Base-by-base conservation (phyloP, 2,113 vertebrate genomes). In the Pyxicephalus adspersus region DNA sequence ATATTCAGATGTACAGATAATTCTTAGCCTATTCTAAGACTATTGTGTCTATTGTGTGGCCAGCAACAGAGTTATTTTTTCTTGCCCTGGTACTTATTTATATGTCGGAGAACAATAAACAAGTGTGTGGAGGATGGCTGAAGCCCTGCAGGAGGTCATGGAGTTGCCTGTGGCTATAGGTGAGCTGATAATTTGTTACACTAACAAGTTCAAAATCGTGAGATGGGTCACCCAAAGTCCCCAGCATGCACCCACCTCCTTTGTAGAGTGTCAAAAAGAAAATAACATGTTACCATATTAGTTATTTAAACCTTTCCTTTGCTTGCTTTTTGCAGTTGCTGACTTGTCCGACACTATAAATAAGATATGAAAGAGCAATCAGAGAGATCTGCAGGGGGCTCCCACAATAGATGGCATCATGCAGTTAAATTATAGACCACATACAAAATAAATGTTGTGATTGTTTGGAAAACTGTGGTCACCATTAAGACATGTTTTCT, bases 71-170 rank as follows among this genome's bases (percentile, higher is more conserved):
- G 26, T 28, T 57, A 2, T 72, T 55, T 72, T 45, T 55, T 2
- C 26, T 5, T 72, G 50, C 34, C 70, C 52, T 54, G 57, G 52
- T 9, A 20, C 52, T 31, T 73, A 26, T 54, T 57, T 57, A 73
- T 73, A n/a, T 31, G 52, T 73, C 26, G 34, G 16, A 22, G 20
- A 26, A 23, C 26, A 20, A 23, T 81, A 84, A 86, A 76, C 11
- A 65, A 78, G 25, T 68, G 31, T 75, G 74, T 63, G 29, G 78
- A 84, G 83, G 60, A 83, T 86, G 83, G 63, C 73, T 61, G 71
- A 84, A 74, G 83, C 86, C 85, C 74, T 57, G 28, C 18, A 3
- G 83, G 45, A 52, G 50, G 76, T 60, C 68, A 15, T 54, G 38
- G 67, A 23, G 57, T 77, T 34, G 16, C 70, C 84, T 66, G 77